Evolutionary conservation across 2,113 vertebrate genomes (phyloP).

Genomic region (Ailurus styani): DNA sequence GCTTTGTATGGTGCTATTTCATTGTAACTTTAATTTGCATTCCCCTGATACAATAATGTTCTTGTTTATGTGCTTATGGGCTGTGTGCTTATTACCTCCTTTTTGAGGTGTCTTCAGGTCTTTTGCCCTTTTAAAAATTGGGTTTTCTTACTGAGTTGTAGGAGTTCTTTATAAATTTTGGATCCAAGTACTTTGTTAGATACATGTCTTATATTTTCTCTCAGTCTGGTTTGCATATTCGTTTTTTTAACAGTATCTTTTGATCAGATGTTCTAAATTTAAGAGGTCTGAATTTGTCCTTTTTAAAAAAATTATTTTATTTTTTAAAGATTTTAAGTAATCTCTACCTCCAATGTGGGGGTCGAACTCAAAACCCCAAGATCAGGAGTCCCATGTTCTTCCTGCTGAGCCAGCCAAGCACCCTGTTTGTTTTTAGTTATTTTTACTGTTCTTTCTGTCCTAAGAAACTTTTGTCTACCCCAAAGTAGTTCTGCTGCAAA

Average conservation of each 20-base stretch:
- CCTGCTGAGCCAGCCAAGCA: not conserved
- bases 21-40: not conserved
- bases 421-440: not conserved
- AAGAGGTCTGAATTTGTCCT: not conserved
- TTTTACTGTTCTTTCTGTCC: constrained; percentile 7
- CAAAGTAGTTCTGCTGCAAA: not conserved
- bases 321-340: not conserved
- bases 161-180: not conserved
- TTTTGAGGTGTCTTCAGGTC: not conserved
- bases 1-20: not conserved
- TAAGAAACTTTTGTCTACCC: not conserved
- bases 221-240: not conserved
- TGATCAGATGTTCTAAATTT: not conserved
- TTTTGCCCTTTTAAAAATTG: not conserved
- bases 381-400: not conserved
- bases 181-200: not conserved
- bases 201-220: not conserved
- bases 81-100: not conserved
- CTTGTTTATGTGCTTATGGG: not conserved
- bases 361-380: not conserved
- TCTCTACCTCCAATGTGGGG: not conserved
- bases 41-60: not conserved
- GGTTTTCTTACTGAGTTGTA: not conserved
- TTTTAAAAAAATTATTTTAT: not conserved
- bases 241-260: not conserved